Evolutionary conservation across 92 coral and sea anemone species (phyloP).

Genomic region (Paragorgia papillata): DNA sequence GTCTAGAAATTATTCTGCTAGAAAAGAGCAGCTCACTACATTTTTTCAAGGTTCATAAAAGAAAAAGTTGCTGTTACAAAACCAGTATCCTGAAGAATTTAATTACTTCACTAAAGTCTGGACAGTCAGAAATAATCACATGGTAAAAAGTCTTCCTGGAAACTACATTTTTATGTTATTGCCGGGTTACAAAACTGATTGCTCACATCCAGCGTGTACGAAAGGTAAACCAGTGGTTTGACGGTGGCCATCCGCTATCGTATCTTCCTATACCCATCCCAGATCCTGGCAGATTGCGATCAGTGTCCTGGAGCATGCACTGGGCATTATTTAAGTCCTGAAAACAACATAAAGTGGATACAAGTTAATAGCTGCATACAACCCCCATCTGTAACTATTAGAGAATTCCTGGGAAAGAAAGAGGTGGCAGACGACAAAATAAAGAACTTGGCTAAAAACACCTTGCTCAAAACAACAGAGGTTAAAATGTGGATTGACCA

Average conservation of each 20-base stretch:
- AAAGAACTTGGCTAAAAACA: slow-evolving; percentile 43
- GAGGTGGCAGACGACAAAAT: slow-evolving; percentile 22
- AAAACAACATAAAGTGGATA: slow-evolving; percentile 39
- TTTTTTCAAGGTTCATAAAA: slow-evolving; percentile 43
- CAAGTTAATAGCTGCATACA: slow-evolving; percentile 8
- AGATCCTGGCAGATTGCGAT: slow-evolving; percentile 51
- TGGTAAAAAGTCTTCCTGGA: slow-evolving; percentile 19
- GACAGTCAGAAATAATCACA: too few species aligned
- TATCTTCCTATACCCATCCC: slow-evolving; percentile 54
- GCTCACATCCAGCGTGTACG: slow-evolving; percentile 56
- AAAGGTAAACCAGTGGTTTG: slow-evolving; percentile 52
- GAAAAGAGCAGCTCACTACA: slow-evolving; percentile 27
- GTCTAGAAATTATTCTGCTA: background rate
- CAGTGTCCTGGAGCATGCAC: slow-evolving; percentile 33
- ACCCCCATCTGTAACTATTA: slow-evolving; percentile 23
- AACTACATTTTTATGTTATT: slow-evolving; percentile 53
- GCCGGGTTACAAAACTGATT: slow-evolving; percentile 56
- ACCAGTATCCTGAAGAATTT: slow-evolving; percentile 40
- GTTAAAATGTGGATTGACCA: slow-evolving; percentile 56
- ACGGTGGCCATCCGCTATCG: slow-evolving; percentile 53
- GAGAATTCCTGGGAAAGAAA: slow-evolving; percentile 10
- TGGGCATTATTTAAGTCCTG: slow-evolving; percentile 54
- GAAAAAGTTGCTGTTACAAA: slow-evolving; percentile 29
- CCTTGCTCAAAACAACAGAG: slow-evolving; percentile 41
- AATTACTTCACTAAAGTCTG: slow-evolving; percentile 49